Conservation (phyloP, 2,113 vertebrate genomes). For the Hippocampus mohnikei region DNA sequence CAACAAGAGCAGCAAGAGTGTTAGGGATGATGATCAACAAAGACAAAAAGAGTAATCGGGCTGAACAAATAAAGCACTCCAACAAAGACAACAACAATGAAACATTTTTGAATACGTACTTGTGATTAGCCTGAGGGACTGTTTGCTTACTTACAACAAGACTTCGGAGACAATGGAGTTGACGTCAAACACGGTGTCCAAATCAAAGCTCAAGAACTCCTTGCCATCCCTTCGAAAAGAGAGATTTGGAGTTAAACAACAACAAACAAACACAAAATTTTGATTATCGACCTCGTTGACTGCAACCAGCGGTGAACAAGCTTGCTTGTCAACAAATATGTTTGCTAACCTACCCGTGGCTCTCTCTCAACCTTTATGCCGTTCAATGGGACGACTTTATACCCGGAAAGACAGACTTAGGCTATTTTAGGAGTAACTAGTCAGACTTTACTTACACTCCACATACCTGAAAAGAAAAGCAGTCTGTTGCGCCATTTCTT, state of each 20-base stretch:
- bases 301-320: too few species aligned
- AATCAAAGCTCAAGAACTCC: conserved; percentile 81
- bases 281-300: not conserved
- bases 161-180: conserved; percentile 87
- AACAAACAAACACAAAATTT: not conserved
- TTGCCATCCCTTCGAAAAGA: conserved; percentile 70
- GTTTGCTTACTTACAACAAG: conserved; percentile 83
- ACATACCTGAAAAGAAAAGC: conserved; percentile 88
- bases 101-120: too few species aligned
- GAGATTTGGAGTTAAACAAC: not conserved
- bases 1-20: not conserved
- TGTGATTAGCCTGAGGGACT: not conserved
- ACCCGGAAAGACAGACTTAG: too few species aligned
- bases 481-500: conserved; percentile 70
- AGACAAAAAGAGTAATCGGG: too few species aligned
- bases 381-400: too few species aligned
- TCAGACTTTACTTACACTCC: not conserved
- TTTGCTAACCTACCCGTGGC: too few species aligned
- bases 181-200: conserved; percentile 85
- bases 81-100: too few species aligned
- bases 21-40: not conserved
- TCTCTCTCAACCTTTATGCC: too few species aligned
- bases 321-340: too few species aligned
- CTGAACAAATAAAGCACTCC: too few species aligned
- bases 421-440: too few species aligned